Base-by-base conservation (phyloP, 2,113 vertebrate species). In the Petrocephalus zakoni region DNA sequence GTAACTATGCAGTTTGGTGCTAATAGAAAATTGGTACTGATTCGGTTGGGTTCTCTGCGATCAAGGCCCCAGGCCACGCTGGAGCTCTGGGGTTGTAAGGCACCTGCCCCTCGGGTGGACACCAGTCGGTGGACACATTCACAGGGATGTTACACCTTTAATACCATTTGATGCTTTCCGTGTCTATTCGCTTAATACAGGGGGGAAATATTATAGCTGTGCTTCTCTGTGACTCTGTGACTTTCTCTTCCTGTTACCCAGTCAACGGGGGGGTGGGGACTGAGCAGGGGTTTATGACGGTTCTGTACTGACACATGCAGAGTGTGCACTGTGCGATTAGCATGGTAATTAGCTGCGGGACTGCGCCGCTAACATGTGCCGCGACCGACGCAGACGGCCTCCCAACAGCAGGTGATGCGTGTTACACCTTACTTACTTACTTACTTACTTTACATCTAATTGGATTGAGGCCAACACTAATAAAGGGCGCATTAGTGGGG, bases 371-470 rank as follows among this genome's bases (percentile, higher is more conserved):
- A 55, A 37, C 52, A 86, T 81, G 64, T 8, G 64, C 46, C 6
- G 42, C 78, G 75, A 90, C 42, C 17, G 37, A 89, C 56, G 64
- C 51, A 88, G 83, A 61, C 64, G 11, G 87, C 1, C 47, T 47
- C 55, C 55, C 46, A 25, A 58, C 75, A 29, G 46, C n/a, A 53
- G 25, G 47, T 55, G 56, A 75, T 58, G 61, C 4, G 25, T 13
- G 85, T 55, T 89, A 75, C 51, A 89, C 84, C 88, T 89, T 87
- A 51, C 88, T 89, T 87, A 51, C n/a, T n/a, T n/a, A n/a, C n/a
- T n/a, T n/a, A n/a, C n/a, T n/a, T n/a, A n/a, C 82, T 86, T 89
- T 85, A 68, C 64, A 86, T 21, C n/a, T 56, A 34, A 86, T 34
- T 53, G 51, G 10, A 55, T 25, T 2, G 5, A 55, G 29, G 51